Evolutionary conservation across 2,888 invertebrate species (phyloP).

Genomic region (Lordiphosa fenestrarum): DNA sequence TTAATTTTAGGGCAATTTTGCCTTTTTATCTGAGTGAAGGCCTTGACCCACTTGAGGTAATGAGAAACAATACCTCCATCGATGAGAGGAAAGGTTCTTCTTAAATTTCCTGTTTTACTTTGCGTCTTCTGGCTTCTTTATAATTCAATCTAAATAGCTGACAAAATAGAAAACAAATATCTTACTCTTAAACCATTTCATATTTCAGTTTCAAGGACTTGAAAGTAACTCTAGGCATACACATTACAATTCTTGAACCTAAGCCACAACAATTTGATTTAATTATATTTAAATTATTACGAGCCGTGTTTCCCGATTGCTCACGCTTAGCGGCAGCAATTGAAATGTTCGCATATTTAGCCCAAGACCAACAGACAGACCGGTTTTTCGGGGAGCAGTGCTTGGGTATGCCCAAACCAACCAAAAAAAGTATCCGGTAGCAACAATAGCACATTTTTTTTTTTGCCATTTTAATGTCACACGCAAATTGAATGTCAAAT

Average conservation of each 20-base stretch:
- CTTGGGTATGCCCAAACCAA: slow-evolving; percentile 48
- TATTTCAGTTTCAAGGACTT: not conserved
- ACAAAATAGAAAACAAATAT: no score
- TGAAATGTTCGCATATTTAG: slow-evolving; percentile 11
- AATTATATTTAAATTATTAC: slow-evolving; percentile 10
- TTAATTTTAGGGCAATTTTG: no score
- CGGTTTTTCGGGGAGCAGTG: slow-evolving; percentile 23
- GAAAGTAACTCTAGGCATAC: not conserved
- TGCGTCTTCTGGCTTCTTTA: no score
- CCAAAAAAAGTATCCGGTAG: slow-evolving; percentile 62
- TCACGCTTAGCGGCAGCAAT: slow-evolving; percentile 37
- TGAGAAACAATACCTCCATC: no score
- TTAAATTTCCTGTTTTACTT: no score
- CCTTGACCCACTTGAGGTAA: no score
- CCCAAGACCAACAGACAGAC: slow-evolving; percentile 20
- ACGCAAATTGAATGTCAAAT: slow-evolving; percentile 69
- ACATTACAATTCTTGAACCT: not conserved
- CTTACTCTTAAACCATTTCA: not conserved
- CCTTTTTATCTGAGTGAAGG: no score
- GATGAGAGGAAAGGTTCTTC: no score
- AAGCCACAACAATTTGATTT: slow-evolving; percentile 5
- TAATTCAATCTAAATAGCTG: no score
- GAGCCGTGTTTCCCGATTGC: slow-evolving; percentile 37
- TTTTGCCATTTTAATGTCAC: slow-evolving; percentile 71
- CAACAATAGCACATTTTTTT: slow-evolving; percentile 55